Conservation (phyloP, 2,113 vertebrate species). For the Ageneiosus marmoratus region DNA sequence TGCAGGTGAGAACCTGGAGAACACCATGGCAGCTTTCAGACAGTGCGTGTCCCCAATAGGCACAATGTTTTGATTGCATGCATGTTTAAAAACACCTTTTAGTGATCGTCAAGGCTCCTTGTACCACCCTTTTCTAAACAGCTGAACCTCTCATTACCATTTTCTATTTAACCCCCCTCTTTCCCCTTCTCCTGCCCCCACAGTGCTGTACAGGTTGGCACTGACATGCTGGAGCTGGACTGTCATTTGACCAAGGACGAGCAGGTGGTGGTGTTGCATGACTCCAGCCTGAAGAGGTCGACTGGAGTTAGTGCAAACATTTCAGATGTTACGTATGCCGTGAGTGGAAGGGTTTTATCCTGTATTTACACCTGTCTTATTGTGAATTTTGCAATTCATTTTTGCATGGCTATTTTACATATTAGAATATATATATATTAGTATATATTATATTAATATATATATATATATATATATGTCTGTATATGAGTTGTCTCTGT, state of each 20-base stretch:
- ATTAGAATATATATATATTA: background rate
- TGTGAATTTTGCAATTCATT: background rate
- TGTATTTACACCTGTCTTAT: slow-evolving; percentile 8
- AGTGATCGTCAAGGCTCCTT: background rate
- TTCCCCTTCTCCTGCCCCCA: slow-evolving; percentile 32
- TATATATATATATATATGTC: background rate
- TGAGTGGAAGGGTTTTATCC: slow-evolving; percentile 70
- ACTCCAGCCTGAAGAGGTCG: slow-evolving; percentile 84
- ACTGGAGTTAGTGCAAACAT: slow-evolving; percentile 84
- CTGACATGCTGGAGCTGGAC: slow-evolving; percentile 96
- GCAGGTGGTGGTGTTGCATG: slow-evolving; percentile 94
- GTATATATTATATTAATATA: background rate
- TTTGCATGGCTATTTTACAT: background rate
- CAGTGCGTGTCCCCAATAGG: slow-evolving; percentile 80
- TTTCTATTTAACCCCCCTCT: background rate
- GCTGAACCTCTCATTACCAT: background rate
- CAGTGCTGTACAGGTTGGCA: slow-evolving; percentile 89
- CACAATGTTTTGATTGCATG: background rate
- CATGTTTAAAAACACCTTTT: background rate
- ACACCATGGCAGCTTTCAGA: slow-evolving; percentile 94
- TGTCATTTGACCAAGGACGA: slow-evolving; percentile 95
- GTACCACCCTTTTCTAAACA: background rate
- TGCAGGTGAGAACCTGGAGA: slow-evolving; percentile 95
- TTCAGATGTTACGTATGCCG: slow-evolving; percentile 82
- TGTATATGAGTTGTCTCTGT: background rate